phyloP scores from a whole-genome alignment of 2,797 vertebrate species.

The Argya squamiceps region DNA sequence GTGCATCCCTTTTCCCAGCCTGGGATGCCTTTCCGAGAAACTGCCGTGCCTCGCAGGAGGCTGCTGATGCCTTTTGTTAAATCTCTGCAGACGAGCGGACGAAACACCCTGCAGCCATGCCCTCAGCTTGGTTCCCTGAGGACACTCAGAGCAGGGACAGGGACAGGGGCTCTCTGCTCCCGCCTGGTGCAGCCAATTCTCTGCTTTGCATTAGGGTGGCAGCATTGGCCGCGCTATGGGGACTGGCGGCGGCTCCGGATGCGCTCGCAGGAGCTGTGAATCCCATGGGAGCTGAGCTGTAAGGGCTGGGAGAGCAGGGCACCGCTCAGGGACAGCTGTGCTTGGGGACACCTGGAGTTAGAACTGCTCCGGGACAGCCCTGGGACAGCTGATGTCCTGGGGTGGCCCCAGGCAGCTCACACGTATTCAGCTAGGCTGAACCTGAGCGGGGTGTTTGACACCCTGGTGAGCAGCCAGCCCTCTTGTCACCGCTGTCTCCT shows the following conservation, averaged over 20 bases:
- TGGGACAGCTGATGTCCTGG: not conserved
- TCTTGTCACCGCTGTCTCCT: not conserved
- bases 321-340: not conserved
- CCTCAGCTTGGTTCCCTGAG: not conserved
- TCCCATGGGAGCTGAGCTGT: fast-evolving
- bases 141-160: fast-evolving
- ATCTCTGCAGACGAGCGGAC: not conserved
- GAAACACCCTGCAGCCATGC: fast-evolving
- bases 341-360: not conserved
- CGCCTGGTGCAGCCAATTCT: not conserved
- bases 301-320: not conserved
- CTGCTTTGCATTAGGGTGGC: constrained; percentile 31
- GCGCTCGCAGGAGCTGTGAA: not conserved
- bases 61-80: not conserved
- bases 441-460: fast-evolving
- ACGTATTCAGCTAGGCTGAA: fast-evolving
- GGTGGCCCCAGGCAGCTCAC: not conserved
- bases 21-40: not conserved
- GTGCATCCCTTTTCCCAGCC: not conserved
- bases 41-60: fast-evolving
- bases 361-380: not conserved
- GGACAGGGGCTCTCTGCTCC: not conserved
- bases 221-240: not conserved
- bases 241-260: not conserved
- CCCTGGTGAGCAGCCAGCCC: not conserved